Base-by-base conservation (phyloP, 2,888 invertebrate genomes). In the Caenorhabditis sp. region DNA sequence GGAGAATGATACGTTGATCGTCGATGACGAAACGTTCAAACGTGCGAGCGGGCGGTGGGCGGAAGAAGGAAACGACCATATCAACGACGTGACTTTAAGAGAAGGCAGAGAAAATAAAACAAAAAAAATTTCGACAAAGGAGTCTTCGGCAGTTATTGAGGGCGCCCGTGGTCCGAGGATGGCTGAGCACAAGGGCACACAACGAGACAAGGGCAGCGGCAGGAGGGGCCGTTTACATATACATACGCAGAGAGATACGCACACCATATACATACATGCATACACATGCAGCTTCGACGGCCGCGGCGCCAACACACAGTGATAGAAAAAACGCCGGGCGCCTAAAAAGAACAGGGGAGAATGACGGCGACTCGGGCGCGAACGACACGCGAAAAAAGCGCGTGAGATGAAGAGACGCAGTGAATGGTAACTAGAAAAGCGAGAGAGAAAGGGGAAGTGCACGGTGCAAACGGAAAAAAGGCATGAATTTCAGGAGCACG, bases 341-440 rank as follows among this genome's bases (percentile, higher is more conserved):
- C 22, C 26, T 37, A 17, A 37, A 46, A 32, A 58, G n/a, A 39
- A 37, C 52, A 45, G 30, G 53, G 30, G 30, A 61, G 39, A 46
- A 46, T 39, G 52, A 46, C 35, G 22, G 43, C 45, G 59, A 48
- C 30, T 27, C n/a, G 52, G 55, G 52, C 56, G 71, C 50, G 26
- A 45, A 53, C 15, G 22, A n/a, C 30, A 41, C 7, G 13, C 4
- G 27, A 48, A 8, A 58, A 39, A 41, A n/a, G 41, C 13, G 27
- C 43, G 37, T 39, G 52, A 68, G 68, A 59, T 52, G 59, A 59
- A 59, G 68, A 68, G 35, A 30, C 66, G 66, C 56, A 39, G 66
- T 24, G n/a, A n/a, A n/a, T n/a, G n/a, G n/a, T n/a, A n/a, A n/a
- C n/a, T n/a, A n/a, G n/a, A n/a, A n/a, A n/a, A n/a, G n/a, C n/a